A percentile compares a stretch with the other conserved stretches of the same genome.
Evolutionary conservation across 2,888 invertebrate species (phyloP).

Genomic region (Globia sparganii): DNA sequence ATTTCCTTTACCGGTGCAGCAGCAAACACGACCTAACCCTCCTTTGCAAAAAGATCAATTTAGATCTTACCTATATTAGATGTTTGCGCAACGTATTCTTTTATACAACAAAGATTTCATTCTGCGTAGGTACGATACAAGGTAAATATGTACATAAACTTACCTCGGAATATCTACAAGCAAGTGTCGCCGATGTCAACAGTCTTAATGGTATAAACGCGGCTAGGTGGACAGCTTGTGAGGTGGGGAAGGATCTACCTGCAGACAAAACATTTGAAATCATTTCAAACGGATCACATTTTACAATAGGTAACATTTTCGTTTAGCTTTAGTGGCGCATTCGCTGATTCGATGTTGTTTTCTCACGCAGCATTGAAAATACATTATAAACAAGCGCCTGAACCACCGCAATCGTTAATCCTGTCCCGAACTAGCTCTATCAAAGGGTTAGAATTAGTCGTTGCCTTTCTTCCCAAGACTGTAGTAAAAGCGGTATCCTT

Average conservation of each 20-base stretch:
- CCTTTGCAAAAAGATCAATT: conserved; percentile 43
- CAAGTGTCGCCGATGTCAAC: conserved; percentile 72
- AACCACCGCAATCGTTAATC: background rate
- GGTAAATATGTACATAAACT: conserved; percentile 63
- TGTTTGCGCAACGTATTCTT: conserved; percentile 48
- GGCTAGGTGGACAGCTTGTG: conserved; percentile 58
- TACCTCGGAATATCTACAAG: conserved; percentile 77
- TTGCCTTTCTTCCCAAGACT: background rate
- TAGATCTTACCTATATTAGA: conserved; percentile 19
- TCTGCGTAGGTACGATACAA: conserved; percentile 35
- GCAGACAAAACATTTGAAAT: conserved; percentile 58
- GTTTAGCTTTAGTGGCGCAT: background rate
- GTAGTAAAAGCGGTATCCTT: background rate
- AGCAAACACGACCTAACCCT: conserved; percentile 40
- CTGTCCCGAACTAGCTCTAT: too few species aligned
- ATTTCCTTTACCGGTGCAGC: conserved; percentile 26
- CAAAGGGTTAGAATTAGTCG: background rate
- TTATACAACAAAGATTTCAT: conserved; percentile 28
- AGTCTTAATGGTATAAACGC: conserved; percentile 66
- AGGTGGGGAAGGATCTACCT: conserved; percentile 67
- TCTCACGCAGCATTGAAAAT: background rate
- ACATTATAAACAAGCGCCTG: background rate
- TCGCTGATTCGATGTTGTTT: background rate
- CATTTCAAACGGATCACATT: conserved; percentile 16
- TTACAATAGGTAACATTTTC: background rate